These are phyloP conservation scores for Myiopsitta monachus DNA, from an alignment of 2,113 vertebrate species.

Conservation along the genomic window DNA sequence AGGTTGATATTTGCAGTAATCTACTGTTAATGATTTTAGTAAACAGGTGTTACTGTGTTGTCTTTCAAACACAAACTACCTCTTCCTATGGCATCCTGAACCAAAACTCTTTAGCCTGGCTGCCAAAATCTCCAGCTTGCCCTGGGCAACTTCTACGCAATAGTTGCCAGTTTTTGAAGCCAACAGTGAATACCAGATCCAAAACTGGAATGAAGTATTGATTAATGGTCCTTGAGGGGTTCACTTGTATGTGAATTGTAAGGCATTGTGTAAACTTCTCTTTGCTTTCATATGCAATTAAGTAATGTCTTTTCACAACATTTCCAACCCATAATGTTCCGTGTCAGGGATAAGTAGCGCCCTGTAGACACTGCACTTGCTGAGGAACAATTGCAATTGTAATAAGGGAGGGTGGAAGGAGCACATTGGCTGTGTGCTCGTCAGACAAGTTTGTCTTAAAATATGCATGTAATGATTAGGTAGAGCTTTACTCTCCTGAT, in stretches of 20 bases:
- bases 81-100: not conserved
- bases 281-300: not conserved
- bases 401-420: not conserved
- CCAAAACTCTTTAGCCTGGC: not conserved
- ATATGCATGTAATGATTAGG: not conserved
- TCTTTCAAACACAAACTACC: not conserved
- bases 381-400: not conserved
- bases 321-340: fast-evolving
- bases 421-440: fast-evolving
- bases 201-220: not conserved
- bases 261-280: not conserved
- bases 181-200: not conserved
- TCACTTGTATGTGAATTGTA: not conserved
- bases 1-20: not conserved
- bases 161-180: not conserved
- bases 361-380: not conserved
- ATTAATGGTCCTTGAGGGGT: not conserved
- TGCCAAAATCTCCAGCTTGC: not conserved
- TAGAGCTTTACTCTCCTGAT: not conserved
- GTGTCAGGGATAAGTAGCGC: not conserved
- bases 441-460: not conserved
- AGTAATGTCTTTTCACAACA: not conserved
- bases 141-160: not conserved
- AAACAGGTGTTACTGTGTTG: not conserved
- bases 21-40: not conserved